Conservation (phyloP, 2,113 vertebrate genomes). For the Mohoua ochrocephala region DNA sequence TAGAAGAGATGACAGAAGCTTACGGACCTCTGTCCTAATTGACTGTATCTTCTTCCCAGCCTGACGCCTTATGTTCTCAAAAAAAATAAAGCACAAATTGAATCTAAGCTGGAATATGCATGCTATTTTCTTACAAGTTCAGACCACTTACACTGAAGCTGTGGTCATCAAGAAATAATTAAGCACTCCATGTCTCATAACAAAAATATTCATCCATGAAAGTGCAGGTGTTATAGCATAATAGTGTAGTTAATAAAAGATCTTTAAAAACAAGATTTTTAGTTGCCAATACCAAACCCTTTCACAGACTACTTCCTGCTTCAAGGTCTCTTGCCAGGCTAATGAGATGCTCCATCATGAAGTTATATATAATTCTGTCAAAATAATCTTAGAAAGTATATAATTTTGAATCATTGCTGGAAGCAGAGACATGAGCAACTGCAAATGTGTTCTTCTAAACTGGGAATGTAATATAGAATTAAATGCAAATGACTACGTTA, state of each 20-base stretch:
- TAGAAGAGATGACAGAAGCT: not conserved
- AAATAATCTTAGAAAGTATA: constrained; percentile 32
- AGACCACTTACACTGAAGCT: not conserved
- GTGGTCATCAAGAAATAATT: not conserved
- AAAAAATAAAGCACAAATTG: not conserved
- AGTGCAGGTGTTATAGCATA: not conserved
- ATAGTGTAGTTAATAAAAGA: not conserved
- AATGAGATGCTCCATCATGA: constrained; percentile 39
- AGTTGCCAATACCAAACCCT: not conserved
- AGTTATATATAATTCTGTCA: constrained; percentile 41
- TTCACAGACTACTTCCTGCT: not conserved
- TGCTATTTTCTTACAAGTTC: not conserved
- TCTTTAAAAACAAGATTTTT: not conserved
- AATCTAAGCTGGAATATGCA: not conserved
- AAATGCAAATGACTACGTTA: constrained; percentile 56
- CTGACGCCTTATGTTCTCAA: not conserved
- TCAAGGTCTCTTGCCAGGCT: constrained; percentile 38
- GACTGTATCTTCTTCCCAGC: not conserved
- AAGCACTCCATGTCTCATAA: not conserved
- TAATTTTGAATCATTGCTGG: constrained; percentile 45
- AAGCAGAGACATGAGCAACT: constrained; percentile 8
- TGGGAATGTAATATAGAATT: constrained; percentile 51
- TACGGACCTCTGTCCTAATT: not conserved
- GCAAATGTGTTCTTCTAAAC: constrained; percentile 46
- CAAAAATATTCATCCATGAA: not conserved